Conservation (phyloP, 2,797 vertebrate genomes). For the Tarsius wallacei region DNA sequence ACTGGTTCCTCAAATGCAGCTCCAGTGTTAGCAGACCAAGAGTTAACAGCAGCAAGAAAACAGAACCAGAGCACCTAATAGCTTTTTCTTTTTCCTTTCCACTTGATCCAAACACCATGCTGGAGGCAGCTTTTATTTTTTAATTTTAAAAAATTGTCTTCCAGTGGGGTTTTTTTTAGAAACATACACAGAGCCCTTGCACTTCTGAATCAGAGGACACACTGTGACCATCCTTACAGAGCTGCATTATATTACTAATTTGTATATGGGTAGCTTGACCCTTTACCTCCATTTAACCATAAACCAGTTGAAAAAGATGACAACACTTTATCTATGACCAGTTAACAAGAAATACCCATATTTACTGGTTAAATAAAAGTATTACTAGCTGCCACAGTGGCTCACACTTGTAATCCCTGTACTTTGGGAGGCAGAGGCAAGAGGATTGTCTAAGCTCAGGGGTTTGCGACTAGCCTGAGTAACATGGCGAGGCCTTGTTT, state of each 20-base stretch:
- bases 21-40: slow-evolving; percentile 5
- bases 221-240: background rate
- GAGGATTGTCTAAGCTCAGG: no score
- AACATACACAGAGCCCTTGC: background rate
- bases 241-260: slow-evolving; percentile 22
- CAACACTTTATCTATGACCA: slow-evolving; percentile 28
- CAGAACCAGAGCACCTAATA: background rate
- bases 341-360: slow-evolving; percentile 28
- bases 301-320: background rate
- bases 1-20: slow-evolving; percentile 31
- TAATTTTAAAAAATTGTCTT: background rate
- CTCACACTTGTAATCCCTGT: no score
- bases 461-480: no score
- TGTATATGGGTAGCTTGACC: background rate
- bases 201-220: slow-evolving; percentile 13
- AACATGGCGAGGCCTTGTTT: no score
- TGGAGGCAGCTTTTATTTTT: slow-evolving; percentile 1
- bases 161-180: background rate
- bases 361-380: slow-evolving; percentile 38
- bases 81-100: slow-evolving; percentile 26
- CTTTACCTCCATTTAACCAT: slow-evolving; percentile 48
- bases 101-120: background rate
- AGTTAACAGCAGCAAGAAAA: background rate
- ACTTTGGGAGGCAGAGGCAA: no score
- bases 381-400: background rate